Conservation (phyloP, 2,113 vertebrate genomes). For the Aspiorhynchus laticeps region DNA sequence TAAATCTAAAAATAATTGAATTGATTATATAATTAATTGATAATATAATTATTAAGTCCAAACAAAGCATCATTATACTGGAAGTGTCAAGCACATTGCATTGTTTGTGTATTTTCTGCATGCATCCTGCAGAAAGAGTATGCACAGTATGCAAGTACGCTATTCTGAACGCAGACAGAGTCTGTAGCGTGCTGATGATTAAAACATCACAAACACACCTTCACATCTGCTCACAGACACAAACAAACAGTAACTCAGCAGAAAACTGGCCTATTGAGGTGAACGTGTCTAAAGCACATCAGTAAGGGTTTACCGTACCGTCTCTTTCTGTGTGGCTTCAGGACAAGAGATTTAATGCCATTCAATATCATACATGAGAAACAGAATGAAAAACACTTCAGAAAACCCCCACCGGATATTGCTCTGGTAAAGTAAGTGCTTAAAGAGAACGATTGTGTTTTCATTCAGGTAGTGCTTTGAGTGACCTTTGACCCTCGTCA, state of each 20-base stretch:
- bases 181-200: not conserved
- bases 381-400: constrained; percentile 1
- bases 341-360: constrained; percentile 21
- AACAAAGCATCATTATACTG: not conserved
- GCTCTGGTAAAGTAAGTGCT: constrained; percentile 56
- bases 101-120: not conserved
- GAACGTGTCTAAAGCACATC: not conserved
- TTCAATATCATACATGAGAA: not conserved
- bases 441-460: not conserved
- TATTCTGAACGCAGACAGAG: not conserved
- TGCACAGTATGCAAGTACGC: not conserved
- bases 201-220: not conserved
- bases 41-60: not conserved
- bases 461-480: constrained; percentile 38
- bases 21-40: not conserved
- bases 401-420: constrained; percentile 61
- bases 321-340: not conserved
- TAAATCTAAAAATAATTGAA: not conserved
- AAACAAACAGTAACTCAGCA: not conserved
- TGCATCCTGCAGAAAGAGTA: not conserved
- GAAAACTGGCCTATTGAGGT: not conserved
- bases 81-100: not conserved
- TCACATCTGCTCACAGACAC: not conserved
- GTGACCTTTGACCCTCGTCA: constrained; percentile 21
- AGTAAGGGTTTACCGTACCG: not conserved